Base-by-base conservation (phyloP, 2,113 vertebrate species). In the Archilochus colubris region DNA sequence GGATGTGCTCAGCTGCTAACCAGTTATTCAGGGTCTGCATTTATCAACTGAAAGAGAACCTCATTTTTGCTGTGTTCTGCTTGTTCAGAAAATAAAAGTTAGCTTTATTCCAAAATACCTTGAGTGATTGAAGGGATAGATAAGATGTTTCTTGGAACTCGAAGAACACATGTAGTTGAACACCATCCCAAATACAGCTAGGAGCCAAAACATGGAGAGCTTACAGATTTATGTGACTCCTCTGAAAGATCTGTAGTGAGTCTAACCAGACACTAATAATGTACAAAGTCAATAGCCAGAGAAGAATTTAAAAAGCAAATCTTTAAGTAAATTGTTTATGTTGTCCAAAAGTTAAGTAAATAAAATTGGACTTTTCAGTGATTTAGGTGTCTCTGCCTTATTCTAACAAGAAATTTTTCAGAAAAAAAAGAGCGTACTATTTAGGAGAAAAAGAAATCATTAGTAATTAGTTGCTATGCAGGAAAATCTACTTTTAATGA, bases 101-200 rank as follows among this genome's bases (percentile, higher is more conserved):
- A 4, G 19, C 17, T 91, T 75, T 38, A 31, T 64, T n/a, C 51
- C 63, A 81, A 80, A 93, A 89, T 87, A 83, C 64, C 61, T 83
- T 81, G 40, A 86, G 80, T 80, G 91, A 92, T 95, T 73, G 27
- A 40, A 76, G 54, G 54, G 70, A 72, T 63, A 94, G 91, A 95
- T 91, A 96, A 96, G 82, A 89, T 78, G 59, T 85, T 95, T 91
- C 93, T 91, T 91, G 86, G 88, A 96, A 93, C 79, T 86, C 36
- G 44, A 83, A 64, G 79, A 86, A 66, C 68, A 75, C 7, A n/a
- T 80, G 91, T 90, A 92, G 75, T 96, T 96, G 94, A 94, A 82
- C 4, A 3, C 18, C 23, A 19, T 83, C 90, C 68, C 88, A 93
- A 72, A 72, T 4, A 58, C 36, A 85, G 57, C 36, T 66, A 77